Conservation (phyloP, 2,888 invertebrate genomes). For the Xylota segnis region DNA sequence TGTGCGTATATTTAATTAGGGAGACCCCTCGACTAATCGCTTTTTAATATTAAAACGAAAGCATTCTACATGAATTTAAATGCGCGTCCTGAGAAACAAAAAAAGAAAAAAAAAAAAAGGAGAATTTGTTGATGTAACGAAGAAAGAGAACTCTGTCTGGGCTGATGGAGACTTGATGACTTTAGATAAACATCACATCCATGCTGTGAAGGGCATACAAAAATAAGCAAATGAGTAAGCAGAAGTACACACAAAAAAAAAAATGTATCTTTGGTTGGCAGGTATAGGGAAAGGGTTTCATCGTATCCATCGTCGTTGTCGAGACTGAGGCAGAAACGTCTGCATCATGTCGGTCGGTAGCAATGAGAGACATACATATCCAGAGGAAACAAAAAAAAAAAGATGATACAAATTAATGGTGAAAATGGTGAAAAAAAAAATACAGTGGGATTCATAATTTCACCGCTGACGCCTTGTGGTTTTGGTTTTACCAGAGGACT, state of each 20-base stretch:
- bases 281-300: constrained; percentile 37
- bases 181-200: constrained; percentile 70
- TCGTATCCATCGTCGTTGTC: constrained; percentile 7
- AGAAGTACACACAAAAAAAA: constrained; percentile 11
- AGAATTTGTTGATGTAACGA: neutral
- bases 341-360: constrained; percentile 45
- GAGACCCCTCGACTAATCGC: constrained; percentile 55
- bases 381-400: neutral
- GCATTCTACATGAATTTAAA: constrained; percentile 52
- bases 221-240: constrained; percentile 60
- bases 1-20: constrained; percentile 21
- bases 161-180: constrained; percentile 59
- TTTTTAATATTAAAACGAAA: constrained; percentile 59
- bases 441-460: constrained; percentile 63
- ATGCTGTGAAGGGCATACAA: constrained; percentile 59
- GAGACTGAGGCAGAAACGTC: constrained; percentile 24
- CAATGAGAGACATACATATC: constrained; percentile 50
- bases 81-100: constrained; percentile 4
- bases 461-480: constrained; percentile 68
- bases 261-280: constrained; percentile 13
- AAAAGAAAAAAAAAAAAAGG: too few species aligned
- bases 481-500: constrained; percentile 48
- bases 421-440: constrained; percentile 36
- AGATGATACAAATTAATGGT: constrained; percentile 52
- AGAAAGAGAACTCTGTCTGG: constrained; percentile 42